Evolutionary conservation across 2,888 invertebrate genomes (phyloP).

Genomic region (Agonopterix subpropinquella): DNA sequence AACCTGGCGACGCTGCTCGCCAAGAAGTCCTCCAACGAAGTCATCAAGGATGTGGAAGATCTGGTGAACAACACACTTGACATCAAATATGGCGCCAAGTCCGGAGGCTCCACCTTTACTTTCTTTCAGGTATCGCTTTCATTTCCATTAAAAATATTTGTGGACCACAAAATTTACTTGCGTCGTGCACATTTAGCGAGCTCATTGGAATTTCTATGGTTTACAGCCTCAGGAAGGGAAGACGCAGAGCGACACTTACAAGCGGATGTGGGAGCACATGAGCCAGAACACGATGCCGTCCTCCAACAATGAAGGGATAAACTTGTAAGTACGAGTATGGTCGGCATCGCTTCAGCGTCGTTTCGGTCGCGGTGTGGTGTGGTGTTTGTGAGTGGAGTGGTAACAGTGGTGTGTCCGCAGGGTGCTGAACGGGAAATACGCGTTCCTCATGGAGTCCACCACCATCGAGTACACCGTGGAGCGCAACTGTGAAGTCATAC

Average conservation of each 20-base stretch:
- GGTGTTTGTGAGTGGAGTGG: no score
- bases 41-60: constrained; percentile 86
- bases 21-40: constrained; percentile 80
- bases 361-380: no score
- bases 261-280: constrained; percentile 88
- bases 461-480: constrained; percentile 89
- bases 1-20: constrained; percentile 94
- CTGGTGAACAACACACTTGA: constrained; percentile 84
- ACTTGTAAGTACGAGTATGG: constrained; percentile 38
- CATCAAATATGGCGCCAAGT: constrained; percentile 91
- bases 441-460: constrained; percentile 93
- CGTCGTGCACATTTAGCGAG: no score
- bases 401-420: constrained; percentile 14
- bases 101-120: constrained; percentile 88
- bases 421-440: constrained; percentile 73
- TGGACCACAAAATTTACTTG: no score
- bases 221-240: constrained; percentile 21
- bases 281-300: constrained; percentile 70
- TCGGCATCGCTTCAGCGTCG: no score
- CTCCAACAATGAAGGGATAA: constrained; percentile 79
- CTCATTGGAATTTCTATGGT: no score
- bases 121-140: constrained; percentile 86
- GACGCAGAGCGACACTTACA: constrained; percentile 79
- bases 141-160: no score
- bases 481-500: constrained; percentile 82